phyloP scores from a whole-genome alignment of 2,797 vertebrate genomes.

The Aulostomus chinensis region DNA sequence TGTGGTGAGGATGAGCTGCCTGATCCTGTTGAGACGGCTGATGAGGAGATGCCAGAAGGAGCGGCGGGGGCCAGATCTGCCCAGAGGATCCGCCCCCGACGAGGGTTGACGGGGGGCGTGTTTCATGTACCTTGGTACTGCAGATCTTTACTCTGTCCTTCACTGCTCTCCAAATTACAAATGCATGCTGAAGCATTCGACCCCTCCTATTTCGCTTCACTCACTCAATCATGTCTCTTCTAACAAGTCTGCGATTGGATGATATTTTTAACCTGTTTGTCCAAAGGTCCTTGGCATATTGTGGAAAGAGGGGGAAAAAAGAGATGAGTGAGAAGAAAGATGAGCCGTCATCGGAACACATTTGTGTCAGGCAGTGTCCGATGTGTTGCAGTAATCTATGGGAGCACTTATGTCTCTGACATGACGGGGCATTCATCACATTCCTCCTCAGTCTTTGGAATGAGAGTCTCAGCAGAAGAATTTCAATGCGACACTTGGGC shows the following conservation, averaged over 20 bases:
- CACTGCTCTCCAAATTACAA: slow-evolving; percentile 35
- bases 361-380: slow-evolving; percentile 68
- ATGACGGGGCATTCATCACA: slow-evolving; percentile 73
- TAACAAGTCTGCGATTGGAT: slow-evolving; percentile 58
- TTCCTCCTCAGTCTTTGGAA: slow-evolving; percentile 56
- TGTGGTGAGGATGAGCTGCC: too few species aligned
- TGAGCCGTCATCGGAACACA: slow-evolving; percentile 72
- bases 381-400: slow-evolving; percentile 74
- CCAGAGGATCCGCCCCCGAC: too few species aligned
- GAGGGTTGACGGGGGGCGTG: too few species aligned
- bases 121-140: too few species aligned
- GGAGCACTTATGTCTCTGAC: slow-evolving; percentile 67
- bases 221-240: slow-evolving; percentile 44
- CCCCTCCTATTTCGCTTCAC: slow-evolving; percentile 1
- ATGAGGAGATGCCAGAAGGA: too few species aligned
- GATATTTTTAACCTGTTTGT: slow-evolving; percentile 71
- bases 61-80: too few species aligned
- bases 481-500: slow-evolving; percentile 66
- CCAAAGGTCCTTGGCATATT: slow-evolving; percentile 73
- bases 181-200: slow-evolving; percentile 25
- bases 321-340: slow-evolving; percentile 71
- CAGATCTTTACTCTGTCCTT: slow-evolving; percentile 47
- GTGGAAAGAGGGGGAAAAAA: slow-evolving; percentile 48
- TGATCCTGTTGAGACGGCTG: too few species aligned
- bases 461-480: slow-evolving; percentile 48